Conservation (phyloP, 2,888 invertebrate genomes). For the Margaritifera margaritifera region DNA sequence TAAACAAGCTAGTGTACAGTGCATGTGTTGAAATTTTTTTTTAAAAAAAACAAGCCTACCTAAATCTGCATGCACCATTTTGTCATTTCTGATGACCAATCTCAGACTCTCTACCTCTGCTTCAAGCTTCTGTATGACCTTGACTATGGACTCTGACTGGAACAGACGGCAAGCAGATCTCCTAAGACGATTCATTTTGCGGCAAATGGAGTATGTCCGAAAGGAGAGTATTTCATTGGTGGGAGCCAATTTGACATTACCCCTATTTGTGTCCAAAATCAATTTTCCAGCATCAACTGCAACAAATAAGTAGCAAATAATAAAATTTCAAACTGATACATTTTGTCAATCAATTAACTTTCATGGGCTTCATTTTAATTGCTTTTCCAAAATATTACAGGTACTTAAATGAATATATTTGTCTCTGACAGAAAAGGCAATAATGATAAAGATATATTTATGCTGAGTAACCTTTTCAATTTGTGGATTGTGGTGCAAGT, state of each 20-base stretch:
- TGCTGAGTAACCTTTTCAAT: too few species aligned
- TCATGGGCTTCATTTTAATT: too few species aligned
- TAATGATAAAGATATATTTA: too few species aligned
- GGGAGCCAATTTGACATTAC: conserved; percentile 58
- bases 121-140: conserved; percentile 81
- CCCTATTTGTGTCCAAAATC: conserved; percentile 39
- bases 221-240: conserved; percentile 72
- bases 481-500: too few species aligned
- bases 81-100: conserved; percentile 84
- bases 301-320: conserved; percentile 7
- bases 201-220: conserved; percentile 68
- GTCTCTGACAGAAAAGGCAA: too few species aligned
- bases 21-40: too few species aligned
- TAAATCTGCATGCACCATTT: conserved; percentile 87
- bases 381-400: too few species aligned
- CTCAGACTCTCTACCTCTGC: conserved; percentile 83
- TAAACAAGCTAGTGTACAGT: too few species aligned
- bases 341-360: not conserved
- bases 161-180: conserved; percentile 77
- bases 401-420: too few species aligned
- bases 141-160: conserved; percentile 78
- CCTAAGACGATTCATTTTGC: conserved; percentile 70
- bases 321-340: not conserved
- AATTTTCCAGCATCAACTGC: conserved; percentile 68
- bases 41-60: conserved; percentile 74